Percentiles rank a stretch among this genome's conserved stretches.
Conservation (phyloP, 1,140 invertebrate genomes). For the Drosophila mauritiana region DNA sequence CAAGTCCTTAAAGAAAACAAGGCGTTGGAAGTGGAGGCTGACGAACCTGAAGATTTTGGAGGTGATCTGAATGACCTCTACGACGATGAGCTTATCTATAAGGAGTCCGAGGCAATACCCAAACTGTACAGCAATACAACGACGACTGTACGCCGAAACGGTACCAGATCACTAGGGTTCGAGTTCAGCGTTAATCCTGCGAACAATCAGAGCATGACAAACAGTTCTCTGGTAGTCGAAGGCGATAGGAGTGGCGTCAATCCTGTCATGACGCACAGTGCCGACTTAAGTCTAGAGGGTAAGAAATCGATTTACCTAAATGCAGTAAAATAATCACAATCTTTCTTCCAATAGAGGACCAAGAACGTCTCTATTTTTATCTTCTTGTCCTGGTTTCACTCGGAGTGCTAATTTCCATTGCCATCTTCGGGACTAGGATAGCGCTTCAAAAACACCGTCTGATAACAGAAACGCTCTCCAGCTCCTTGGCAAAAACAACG, state of each 20-base stretch:
- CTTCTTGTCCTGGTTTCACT: slow-evolving; percentile 89
- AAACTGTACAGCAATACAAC: slow-evolving; percentile 78
- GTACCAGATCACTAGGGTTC: slow-evolving; percentile 21
- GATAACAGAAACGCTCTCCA: slow-evolving; percentile 81
- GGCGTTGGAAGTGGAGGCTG: slow-evolving; percentile 89
- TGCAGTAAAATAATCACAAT: background rate
- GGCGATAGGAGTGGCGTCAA: slow-evolving; percentile 58
- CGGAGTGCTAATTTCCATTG: slow-evolving; percentile 89
- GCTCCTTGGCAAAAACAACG: slow-evolving; percentile 48
- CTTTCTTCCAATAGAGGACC: slow-evolving; percentile 87
- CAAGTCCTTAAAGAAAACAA: slow-evolving; percentile 92
- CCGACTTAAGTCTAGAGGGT: slow-evolving; percentile 79
- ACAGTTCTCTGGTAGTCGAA: slow-evolving; percentile 61
- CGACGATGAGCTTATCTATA: slow-evolving; percentile 84
- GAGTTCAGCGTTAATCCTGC: slow-evolving; percentile 19
- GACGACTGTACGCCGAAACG: slow-evolving; percentile 29
- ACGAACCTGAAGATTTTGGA: slow-evolving; percentile 87
- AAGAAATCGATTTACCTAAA: slow-evolving; percentile 14
- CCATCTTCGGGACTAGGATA: slow-evolving; percentile 88
- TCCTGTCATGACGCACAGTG: slow-evolving; percentile 79
- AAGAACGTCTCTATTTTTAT: slow-evolving; percentile 92
- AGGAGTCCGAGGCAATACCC: slow-evolving; percentile 84
- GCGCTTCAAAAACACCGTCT: slow-evolving; percentile 87
- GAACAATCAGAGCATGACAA: slow-evolving; percentile 51
- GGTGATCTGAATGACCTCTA: slow-evolving; percentile 85